Evolutionary conservation across 2,113 vertebrate species (phyloP).

Genomic region (Petrocephalus zakoni): DNA sequence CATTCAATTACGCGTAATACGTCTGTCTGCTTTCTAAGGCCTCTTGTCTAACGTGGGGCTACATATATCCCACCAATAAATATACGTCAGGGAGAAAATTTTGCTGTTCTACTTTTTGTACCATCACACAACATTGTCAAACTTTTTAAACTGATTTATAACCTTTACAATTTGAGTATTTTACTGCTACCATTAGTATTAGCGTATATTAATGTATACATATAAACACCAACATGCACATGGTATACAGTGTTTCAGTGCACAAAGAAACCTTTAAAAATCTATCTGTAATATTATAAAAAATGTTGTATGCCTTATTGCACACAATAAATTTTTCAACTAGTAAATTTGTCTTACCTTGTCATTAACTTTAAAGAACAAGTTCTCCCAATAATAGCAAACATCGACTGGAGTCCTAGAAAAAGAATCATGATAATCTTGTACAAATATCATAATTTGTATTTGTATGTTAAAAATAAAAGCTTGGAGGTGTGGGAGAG

Average conservation of each 20-base stretch:
- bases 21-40: neutral
- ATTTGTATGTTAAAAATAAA: neutral
- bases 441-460: conserved; percentile 26
- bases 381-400: neutral
- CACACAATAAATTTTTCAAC: neutral
- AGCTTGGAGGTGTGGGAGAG: conserved; percentile 7
- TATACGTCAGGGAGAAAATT: neutral
- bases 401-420: neutral
- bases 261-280: neutral
- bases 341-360: neutral
- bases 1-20: neutral
- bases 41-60: neutral
- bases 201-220: neutral
- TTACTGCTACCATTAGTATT: neutral
- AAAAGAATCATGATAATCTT: neutral
- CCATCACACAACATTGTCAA: neutral
- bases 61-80: neutral
- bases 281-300: neutral
- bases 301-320: neutral
- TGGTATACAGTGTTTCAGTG: neutral
- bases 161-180: neutral
- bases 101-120: neutral
- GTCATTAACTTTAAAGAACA: neutral
- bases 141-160: neutral
- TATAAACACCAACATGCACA: neutral